Evolutionary conservation across 1,140 invertebrate genomes (phyloP), one percentile per base, ranked within the genome.

Genomic region (Lordiphosa stackelbergi): DNA sequence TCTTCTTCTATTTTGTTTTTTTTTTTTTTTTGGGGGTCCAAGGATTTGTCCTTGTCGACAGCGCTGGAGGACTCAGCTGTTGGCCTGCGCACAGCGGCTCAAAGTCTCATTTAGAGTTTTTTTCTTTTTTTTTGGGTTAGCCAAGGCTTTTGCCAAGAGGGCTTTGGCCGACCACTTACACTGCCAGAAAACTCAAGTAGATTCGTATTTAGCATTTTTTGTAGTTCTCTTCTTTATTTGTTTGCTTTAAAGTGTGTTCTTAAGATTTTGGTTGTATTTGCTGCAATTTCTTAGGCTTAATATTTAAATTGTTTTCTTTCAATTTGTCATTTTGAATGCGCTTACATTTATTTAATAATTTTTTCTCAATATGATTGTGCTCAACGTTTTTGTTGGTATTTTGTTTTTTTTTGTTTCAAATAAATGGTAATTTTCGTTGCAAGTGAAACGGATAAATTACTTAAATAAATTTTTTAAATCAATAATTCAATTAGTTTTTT

Each of bases 311-410:
- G 13, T 58, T 53, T 64, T 40, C 11, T 49, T 43, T 41, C 54
- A 42, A 31, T 64, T 68, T 63, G 69, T 55, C 58, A 48, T 60
- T 72, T 73, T 68, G 31, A 73, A 73, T 68, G 57, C 63, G 58
- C 45, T 57, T 73, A 58, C 35, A 19, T 48, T 65, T 56, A 36
- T 40, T 34, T 19, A 36, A 63, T 52, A 63, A 53, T 57, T 73
- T 73, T 63, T 48, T 31, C 41, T 69, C 40, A 73, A 77, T 65
- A 81, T 81, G 77, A 81, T 81, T 81, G 77, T 81, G 77, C 77
- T 81, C 68, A 81, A 81, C 77, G 77, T 75, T 79, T 72, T 58
- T 60, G 22, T 45, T 51, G 40, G 35, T 45, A 8, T 46, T 35
- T 49, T 54, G 10, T 34, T 41, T 47, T 55, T 34, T 46, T 53